Evolutionary conservation across 2,888 invertebrate genomes (phyloP).

Genomic region (Pasiphila rectangulata): DNA sequence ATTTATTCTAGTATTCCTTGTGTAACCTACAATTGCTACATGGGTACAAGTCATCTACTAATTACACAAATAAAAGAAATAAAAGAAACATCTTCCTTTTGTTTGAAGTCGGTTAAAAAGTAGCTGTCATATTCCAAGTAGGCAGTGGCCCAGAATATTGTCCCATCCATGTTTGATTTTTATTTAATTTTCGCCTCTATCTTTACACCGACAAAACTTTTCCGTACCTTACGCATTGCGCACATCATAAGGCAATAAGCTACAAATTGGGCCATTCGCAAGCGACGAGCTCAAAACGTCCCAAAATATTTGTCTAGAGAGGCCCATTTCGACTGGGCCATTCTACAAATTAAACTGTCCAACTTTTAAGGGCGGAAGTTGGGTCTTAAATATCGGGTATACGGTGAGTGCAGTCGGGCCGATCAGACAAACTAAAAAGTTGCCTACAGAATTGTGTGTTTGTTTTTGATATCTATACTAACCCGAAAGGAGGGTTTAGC

Average conservation of each 20-base stretch:
- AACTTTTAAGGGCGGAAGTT: conserved; percentile 23
- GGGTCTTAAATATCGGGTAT: not conserved
- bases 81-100: too few relatives aligned
- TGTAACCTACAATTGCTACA: too few relatives aligned
- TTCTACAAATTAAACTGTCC: conserved; percentile 18
- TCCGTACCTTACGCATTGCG: not conserved
- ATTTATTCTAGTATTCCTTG: too few relatives aligned
- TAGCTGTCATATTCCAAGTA: not conserved
- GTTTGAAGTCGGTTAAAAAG: too few relatives aligned
- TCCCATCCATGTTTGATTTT: not conserved
- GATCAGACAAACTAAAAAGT: too few relatives aligned
- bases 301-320: conserved; percentile 24
- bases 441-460: too few relatives aligned
- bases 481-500: too few relatives aligned
- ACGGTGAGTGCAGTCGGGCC: not conserved
- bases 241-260: conserved; percentile 12
- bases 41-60: too few relatives aligned
- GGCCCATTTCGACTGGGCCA: conserved; percentile 14
- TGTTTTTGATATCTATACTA: too few relatives aligned
- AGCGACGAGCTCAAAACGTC: conserved; percentile 18
- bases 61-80: too few relatives aligned
- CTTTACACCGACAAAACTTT: not conserved
- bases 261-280: conserved; percentile 19
- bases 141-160: too few relatives aligned
- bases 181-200: not conserved